phyloP scores from a whole-genome alignment of 2,888 invertebrate genomes.

The Thera obeliscata region DNA sequence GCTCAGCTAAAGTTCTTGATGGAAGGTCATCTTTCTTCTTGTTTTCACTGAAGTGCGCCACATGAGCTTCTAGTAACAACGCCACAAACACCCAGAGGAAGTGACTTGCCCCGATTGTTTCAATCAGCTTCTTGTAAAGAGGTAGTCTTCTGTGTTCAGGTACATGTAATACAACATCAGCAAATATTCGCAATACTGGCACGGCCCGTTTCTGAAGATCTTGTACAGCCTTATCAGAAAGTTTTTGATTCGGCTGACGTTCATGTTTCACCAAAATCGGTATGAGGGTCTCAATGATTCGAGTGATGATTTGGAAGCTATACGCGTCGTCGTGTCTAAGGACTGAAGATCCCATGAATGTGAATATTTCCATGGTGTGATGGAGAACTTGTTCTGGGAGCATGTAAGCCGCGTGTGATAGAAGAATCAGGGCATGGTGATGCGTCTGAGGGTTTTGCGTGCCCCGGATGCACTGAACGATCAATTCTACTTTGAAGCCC shows the following conservation, averaged over 20 bases:
- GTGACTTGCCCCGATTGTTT: conserved; percentile 86
- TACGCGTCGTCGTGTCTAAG: conserved; percentile 97
- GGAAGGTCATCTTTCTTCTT: conserved; percentile 65
- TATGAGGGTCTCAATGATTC: conserved; percentile 94
- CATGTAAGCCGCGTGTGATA: conserved; percentile 91
- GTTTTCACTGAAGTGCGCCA: conserved; percentile 82
- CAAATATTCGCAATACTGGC: conserved; percentile 93
- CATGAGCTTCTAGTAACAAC: conserved; percentile 89
- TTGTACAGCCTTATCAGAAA: conserved; percentile 66
- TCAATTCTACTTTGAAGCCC: conserved; percentile 88
- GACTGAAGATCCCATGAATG: conserved; percentile 98
- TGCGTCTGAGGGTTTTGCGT: conserved; percentile 98
- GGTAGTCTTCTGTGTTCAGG: conserved; percentile 95
- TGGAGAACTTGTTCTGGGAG: conserved; percentile 94
- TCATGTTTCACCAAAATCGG: conserved; percentile 89
- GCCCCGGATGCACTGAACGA: conserved; percentile 94
- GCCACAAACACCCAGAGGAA: conserved; percentile 90
- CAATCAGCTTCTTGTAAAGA: conserved; percentile 91
- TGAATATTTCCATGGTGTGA: conserved; percentile 98
- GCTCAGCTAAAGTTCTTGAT: conserved; percentile 64
- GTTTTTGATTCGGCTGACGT: conserved; percentile 61
- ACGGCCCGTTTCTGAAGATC: conserved; percentile 80
- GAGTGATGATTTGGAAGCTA: conserved; percentile 96
- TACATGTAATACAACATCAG: conserved; percentile 95
- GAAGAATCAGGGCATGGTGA: conserved; percentile 94